Base-by-base conservation (phyloP, 2,797 vertebrate species). In the Arnoldichthys spilopterus region DNA sequence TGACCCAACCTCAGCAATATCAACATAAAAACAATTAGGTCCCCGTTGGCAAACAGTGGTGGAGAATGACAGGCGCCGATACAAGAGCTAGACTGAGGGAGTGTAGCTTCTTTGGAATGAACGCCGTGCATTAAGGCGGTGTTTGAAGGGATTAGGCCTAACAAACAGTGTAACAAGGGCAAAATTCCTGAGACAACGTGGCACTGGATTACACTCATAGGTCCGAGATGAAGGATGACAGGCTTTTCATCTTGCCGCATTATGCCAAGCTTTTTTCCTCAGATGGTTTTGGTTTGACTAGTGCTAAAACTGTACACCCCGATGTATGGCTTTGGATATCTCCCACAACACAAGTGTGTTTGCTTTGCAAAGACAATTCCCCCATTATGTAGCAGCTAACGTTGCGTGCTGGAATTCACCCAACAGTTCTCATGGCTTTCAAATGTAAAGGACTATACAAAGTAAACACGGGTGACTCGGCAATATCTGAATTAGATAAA, bases 1-100 rank as follows among this genome's bases (percentile, higher is more conserved):
- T 80, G 79, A 85, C 82, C 37, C 68, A 58, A 58, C 74, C 82
- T 83, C 54, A 63, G 77, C 59, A 71, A 75, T 59, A 45, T 24
- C 24, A 49, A 30, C 71, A 72, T 11, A 12, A 30, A 76, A 71
- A 76, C 61, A 63, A 75, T 82, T 12, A 28, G 72, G 51, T 61
- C 32, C n/a, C 18, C 28, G 1, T 40, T 49, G 15, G 79, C 78
- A 82, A 82, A 85, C 28, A 79, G 22, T 11, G 4, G 47, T 6
- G 49, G 45, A 34, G 68, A 70, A 70, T 32, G 16, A 2, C 22
- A 18, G 66, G 15, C 11, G 47, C 34, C 51, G 11, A 59, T 18
- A 70, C 28, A 37, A 18, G 76, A 76, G 72, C 69, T 67, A 77
- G 43, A 61, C 71, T 45, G 58, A 26, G 5, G 68, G 74, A 66